Conservation (phyloP, 2,113 vertebrate species). For the Sylvilagus bachmani region DNA sequence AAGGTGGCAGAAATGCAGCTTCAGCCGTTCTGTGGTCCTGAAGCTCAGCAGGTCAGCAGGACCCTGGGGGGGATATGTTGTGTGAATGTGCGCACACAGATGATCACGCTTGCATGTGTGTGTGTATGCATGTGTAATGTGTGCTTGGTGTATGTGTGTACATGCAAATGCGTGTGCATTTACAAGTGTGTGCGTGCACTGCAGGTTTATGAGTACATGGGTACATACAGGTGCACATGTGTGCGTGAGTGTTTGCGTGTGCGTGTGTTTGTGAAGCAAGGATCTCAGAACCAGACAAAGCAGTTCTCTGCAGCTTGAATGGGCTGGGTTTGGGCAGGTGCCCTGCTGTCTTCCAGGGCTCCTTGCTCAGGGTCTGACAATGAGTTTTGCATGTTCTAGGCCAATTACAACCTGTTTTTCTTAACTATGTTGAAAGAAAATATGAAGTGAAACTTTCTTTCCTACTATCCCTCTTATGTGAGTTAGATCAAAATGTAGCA, state of each 20-base stretch:
- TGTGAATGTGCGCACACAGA: background rate
- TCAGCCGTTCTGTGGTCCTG: background rate
- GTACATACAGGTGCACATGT: too few species aligned
- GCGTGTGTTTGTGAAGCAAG: rapidly evolving
- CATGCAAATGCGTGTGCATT: background rate
- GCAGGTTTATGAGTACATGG: too few species aligned
- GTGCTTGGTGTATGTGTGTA: background rate
- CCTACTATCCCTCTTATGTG: background rate
- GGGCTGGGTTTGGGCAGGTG: background rate
- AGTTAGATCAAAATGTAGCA: too few species aligned
- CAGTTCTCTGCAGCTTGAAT: background rate
- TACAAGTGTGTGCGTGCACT: background rate
- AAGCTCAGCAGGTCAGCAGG: background rate
- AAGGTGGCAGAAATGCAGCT: background rate
- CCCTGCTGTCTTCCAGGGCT: rapidly evolving
- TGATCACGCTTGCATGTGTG: background rate
- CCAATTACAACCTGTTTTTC: background rate
- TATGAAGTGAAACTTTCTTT: background rate
- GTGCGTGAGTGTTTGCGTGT: background rate
- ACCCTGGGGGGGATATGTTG: background rate
- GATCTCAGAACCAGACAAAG: background rate
- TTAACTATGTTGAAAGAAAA: background rate
- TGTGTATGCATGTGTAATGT: too few species aligned
- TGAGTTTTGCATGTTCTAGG: background rate
- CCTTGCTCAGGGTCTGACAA: background rate